Evolutionary conservation across 2,113 vertebrate genomes (phyloP).

Genomic region (Hipposideros armiger): DNA sequence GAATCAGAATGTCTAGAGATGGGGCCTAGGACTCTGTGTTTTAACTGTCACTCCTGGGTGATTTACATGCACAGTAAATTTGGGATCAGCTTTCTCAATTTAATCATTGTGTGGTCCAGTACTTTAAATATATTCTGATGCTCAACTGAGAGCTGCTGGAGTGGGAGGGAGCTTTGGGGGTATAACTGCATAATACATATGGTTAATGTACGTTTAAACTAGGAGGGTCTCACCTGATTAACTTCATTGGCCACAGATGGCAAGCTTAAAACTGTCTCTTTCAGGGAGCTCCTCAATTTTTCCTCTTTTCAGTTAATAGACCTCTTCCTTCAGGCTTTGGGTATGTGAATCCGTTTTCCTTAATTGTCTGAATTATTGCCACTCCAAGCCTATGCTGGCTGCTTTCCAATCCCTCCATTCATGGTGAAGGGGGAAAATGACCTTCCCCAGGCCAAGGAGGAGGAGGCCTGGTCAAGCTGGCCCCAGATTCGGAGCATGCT

Average conservation of each 20-base stretch:
- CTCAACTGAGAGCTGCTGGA: neutral
- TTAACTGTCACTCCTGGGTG: neutral
- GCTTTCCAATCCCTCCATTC: neutral
- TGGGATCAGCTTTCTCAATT: neutral
- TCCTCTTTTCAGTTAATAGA: conserved; percentile 48
- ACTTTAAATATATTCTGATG: conserved; percentile 51
- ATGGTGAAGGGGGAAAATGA: neutral
- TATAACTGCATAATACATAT: neutral
- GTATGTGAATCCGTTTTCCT: conserved; percentile 28
- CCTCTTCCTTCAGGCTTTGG: conserved; percentile 11
- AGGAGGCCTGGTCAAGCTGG: fast-evolving
- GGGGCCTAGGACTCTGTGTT: neutral
- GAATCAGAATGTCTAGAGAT: neutral
- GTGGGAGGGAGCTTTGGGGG: neutral
- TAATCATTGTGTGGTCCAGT: neutral
- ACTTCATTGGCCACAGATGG: conserved; percentile 58
- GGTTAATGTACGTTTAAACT: conserved; percentile 67
- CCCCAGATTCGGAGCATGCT: neutral
- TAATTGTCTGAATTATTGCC: conserved; percentile 55
- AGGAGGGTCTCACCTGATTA: conserved; percentile 57
- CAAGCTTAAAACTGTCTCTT: neutral
- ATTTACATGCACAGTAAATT: conserved; percentile 30
- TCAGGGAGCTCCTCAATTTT: neutral
- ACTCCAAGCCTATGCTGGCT: too few relatives aligned
- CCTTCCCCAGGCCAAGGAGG: neutral